Evolutionary conservation across 2,888 invertebrate species (phyloP), one percentile per base, ranked within the genome.

Genomic region (Campaea margaritaria): DNA sequence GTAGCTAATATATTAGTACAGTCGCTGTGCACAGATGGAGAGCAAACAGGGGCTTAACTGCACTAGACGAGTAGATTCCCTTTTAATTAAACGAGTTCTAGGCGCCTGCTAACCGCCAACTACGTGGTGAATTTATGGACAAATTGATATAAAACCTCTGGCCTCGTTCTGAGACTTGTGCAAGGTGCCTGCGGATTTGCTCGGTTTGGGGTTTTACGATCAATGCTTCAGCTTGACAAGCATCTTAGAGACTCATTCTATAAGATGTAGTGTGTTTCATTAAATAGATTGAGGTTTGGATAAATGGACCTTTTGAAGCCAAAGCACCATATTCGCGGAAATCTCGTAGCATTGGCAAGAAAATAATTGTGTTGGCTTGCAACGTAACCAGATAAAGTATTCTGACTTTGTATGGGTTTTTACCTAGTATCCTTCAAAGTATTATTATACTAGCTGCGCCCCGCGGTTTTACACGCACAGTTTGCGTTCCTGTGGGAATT

Each of bases 71-170:
- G 82, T 76, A 84, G 83, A 85, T 86, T 83, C 86, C 85, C 81
- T 86, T 87, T 86, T 87, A 87, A 87, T 88, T 87, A 88, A 87
- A 86, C 81, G 82, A 83, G 84, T 82, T 85, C 79, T 77, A 76
- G 81, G 79, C 76, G 67, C 53, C 48, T 70, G 42, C 69, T 54
- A 54, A 50, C 50, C 52, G 70, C 73, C 74, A 73, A 72, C 75
- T 43, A 39, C 60, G 73, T 69, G 73, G 69, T 70, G 74, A 75
- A 72, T 72, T 72, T 70, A 69, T 71, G 58, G 64, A 60, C 68
- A 74, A 78, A 78, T 78, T 80, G 39, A 53, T 53, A 54, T 53
- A 58, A 42, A 49, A 58, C 53, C 44, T 41, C 27, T 44, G 38
- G 34, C 43, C 39, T 53, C 28, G 15, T 45, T 48, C 39, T 44